Evolutionary conservation across 2,113 vertebrate species (phyloP).

Genomic region (Oenanthe melanoleuca): DNA sequence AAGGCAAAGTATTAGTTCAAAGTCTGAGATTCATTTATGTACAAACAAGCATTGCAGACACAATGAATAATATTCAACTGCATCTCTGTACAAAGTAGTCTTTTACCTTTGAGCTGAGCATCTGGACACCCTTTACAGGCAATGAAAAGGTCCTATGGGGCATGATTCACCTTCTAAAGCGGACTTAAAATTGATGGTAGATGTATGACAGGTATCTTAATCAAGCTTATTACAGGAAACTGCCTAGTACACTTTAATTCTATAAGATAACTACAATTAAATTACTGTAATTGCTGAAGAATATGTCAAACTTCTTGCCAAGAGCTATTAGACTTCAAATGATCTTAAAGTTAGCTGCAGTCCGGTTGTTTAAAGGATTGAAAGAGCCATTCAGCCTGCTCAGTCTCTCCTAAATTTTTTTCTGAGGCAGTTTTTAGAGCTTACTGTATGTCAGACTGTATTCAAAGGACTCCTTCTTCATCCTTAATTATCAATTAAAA

Average conservation of each 20-base stretch:
- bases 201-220: slow-evolving; percentile 48
- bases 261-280: slow-evolving; percentile 62
- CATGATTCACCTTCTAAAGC: neutral
- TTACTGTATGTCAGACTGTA: neutral
- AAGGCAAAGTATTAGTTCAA: neutral
- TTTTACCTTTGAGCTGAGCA: neutral
- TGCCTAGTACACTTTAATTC: slow-evolving; percentile 41
- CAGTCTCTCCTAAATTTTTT: neutral
- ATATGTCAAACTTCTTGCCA: slow-evolving; percentile 56
- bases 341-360: slow-evolving; percentile 34
- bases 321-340: slow-evolving; percentile 36
- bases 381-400: neutral
- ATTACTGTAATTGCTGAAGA: slow-evolving; percentile 54
- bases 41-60: neutral
- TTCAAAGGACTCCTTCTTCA: neutral
- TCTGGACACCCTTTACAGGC: neutral
- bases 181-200: neutral
- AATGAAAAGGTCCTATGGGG: neutral
- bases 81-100: neutral
- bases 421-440: neutral
- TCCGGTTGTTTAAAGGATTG: neutral
- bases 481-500: neutral
- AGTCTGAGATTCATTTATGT: neutral
- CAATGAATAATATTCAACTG: neutral
- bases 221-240: slow-evolving; percentile 59